Conservation (phyloP, 2,888 invertebrate genomes). For the Megalurothrips usitatus region DNA sequence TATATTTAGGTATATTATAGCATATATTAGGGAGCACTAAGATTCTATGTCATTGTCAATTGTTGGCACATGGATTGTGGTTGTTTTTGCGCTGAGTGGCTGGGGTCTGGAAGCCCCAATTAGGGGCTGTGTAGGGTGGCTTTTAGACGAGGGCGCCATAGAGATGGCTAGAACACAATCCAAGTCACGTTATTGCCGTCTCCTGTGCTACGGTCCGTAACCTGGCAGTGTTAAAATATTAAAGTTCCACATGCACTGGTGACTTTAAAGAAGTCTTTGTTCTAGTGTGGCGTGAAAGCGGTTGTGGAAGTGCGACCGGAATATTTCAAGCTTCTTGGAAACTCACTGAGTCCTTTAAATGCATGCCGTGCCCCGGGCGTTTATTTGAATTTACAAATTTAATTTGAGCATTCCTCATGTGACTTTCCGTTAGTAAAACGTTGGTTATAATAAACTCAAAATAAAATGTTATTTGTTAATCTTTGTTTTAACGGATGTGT, state of each 20-base stretch:
- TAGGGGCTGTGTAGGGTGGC: neutral
- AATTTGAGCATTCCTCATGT: slow-evolving; percentile 13
- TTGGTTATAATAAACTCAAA: neutral
- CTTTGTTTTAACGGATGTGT: neutral
- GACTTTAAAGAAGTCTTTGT: neutral
- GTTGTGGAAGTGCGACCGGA: too few species aligned
- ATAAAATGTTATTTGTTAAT: neutral
- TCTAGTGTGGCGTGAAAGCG: neutral
- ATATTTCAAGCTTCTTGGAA: neutral
- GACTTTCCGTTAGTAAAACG: too few species aligned
- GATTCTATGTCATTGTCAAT: slow-evolving; percentile 25
- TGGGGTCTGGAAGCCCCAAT: neutral
- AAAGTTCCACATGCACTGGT: neutral
- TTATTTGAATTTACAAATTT: neutral
- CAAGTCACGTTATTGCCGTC: too few species aligned
- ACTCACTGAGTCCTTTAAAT: neutral
- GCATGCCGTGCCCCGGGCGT: neutral
- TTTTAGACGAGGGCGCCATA: neutral
- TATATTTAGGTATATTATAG: slow-evolving; percentile 27
- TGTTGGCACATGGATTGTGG: slow-evolving; percentile 26
- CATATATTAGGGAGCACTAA: slow-evolving; percentile 25
- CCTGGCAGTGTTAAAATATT: neutral
- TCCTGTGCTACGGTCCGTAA: too few species aligned
- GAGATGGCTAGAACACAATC: too few species aligned
- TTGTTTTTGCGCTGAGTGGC: slow-evolving; percentile 10